phyloP scores from a whole-genome alignment of 2,113 vertebrate genomes.

The Carassius carassius region DNA sequence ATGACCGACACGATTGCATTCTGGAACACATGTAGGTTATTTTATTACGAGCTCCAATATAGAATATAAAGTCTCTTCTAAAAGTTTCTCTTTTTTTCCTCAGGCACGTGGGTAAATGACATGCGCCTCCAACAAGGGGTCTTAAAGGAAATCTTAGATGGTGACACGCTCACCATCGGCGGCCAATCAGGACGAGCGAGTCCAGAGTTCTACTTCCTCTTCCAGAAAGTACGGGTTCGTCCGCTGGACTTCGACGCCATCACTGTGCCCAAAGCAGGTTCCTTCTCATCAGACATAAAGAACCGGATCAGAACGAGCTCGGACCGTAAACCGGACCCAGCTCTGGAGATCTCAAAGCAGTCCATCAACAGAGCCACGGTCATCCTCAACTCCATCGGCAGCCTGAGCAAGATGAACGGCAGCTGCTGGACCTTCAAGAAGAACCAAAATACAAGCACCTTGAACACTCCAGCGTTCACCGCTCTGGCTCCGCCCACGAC shows the following conservation, averaged over 20 bases:
- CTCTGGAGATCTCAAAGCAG: conserved; percentile 71
- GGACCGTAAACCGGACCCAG: conserved; percentile 67
- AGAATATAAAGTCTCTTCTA: neutral
- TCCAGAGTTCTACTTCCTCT: conserved; percentile 88
- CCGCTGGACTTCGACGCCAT: conserved; percentile 90
- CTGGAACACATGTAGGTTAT: neutral
- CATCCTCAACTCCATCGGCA: conserved; percentile 91
- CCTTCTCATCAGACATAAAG: conserved; percentile 74
- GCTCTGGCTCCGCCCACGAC: conserved; percentile 66
- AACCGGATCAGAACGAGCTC: conserved; percentile 72
- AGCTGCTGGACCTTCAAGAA: conserved; percentile 81
- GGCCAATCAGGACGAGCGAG: conserved; percentile 68
- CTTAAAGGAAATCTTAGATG: conserved; percentile 81
- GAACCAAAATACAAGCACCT: conserved; percentile 57
- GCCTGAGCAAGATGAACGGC: conserved; percentile 85
- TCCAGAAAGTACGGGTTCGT: conserved; percentile 87
- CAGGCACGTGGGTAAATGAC: conserved; percentile 89
- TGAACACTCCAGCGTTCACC: conserved; percentile 52
- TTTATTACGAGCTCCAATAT: neutral
- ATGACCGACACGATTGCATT: neutral
- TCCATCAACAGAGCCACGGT: conserved; percentile 81
- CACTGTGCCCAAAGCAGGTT: conserved; percentile 80
- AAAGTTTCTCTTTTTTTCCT: neutral
- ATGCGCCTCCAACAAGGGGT: conserved; percentile 77
- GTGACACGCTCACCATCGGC: conserved; percentile 85